phyloP scores from a whole-genome alignment of 2,797 vertebrate species.

The Thamnophis elegans region DNA sequence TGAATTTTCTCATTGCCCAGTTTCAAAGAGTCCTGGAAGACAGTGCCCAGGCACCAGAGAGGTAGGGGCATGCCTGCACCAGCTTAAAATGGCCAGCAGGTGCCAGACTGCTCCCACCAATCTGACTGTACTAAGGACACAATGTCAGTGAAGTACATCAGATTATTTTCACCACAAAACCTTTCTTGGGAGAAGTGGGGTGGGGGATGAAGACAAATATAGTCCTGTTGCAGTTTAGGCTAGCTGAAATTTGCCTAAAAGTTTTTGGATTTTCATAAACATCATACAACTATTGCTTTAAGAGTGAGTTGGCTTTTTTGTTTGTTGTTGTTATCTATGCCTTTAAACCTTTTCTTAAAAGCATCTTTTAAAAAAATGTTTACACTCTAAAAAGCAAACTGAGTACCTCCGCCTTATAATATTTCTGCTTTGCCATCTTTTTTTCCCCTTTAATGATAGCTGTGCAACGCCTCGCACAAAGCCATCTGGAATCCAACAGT shows the following conservation, averaged over 20 bases:
- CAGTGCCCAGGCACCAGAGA: neutral
- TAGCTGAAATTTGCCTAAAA: neutral
- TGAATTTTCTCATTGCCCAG: neutral
- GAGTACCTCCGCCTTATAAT: neutral
- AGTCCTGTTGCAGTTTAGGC: neutral
- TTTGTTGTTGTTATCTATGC: neutral
- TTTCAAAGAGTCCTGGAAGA: neutral
- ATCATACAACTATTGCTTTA: neutral
- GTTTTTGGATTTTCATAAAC: neutral
- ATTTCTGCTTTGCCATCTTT: neutral
- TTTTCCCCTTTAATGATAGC: slow-evolving; percentile 68
- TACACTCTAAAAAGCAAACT: neutral
- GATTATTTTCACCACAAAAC: neutral
- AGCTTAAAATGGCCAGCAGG: neutral
- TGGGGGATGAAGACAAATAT: neutral
- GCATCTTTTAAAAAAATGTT: neutral
- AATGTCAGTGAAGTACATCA: neutral
- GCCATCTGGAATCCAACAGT: slow-evolving; percentile 84
- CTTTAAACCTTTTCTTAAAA: neutral
- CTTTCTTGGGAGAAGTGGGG: neutral
- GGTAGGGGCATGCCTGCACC: neutral
- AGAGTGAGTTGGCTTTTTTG: neutral
- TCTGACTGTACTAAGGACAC: neutral
- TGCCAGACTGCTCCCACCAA: neutral
- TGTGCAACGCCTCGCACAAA: slow-evolving; percentile 94